Percentiles rank a stretch among this genome's conserved stretches.
These are phyloP conservation scores for Tanytarsus gracilentus DNA, from an alignment of 2,888 invertebrate species.

Conservation along the genomic window DNA sequence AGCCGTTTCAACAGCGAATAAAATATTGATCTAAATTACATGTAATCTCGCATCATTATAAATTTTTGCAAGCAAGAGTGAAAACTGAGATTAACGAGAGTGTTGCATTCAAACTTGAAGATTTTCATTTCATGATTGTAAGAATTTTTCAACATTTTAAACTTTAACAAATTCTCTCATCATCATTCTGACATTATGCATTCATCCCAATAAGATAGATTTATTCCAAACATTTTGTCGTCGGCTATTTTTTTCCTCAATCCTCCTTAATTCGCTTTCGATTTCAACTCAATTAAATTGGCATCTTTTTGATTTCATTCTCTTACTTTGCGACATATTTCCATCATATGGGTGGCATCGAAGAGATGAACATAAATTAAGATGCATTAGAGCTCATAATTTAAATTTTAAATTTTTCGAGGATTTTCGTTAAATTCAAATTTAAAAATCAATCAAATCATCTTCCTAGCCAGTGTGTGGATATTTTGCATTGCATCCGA, in stretches of 20 bases:
- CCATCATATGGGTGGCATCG: slow-evolving; percentile 21
- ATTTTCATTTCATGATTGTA: too few relatives aligned
- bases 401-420: slow-evolving; percentile 23
- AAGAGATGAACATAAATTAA: slow-evolving; percentile 22
- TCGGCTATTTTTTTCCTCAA: not conserved
- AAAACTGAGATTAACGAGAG: too few relatives aligned
- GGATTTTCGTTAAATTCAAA: slow-evolving; percentile 3
- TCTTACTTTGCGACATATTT: not conserved
- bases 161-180: too few relatives aligned
- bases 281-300: slow-evolving; percentile 3
- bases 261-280: not conserved
- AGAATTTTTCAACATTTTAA: too few relatives aligned
- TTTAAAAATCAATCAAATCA: slow-evolving; percentile 13
- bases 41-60: slow-evolving; percentile 6
- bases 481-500: not conserved
- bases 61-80: too few relatives aligned
- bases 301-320: not conserved
- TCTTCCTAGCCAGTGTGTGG: not conserved
- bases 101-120: too few relatives aligned
- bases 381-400: slow-evolving; percentile 25
- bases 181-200: too few relatives aligned
- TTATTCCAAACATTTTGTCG: too few relatives aligned
- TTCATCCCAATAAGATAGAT: too few relatives aligned
- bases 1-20: not conserved
- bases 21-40: slow-evolving; percentile 27